phyloP scores from a whole-genome alignment of 2,113 vertebrate genomes.

The Neopipo cinnamomea region DNA sequence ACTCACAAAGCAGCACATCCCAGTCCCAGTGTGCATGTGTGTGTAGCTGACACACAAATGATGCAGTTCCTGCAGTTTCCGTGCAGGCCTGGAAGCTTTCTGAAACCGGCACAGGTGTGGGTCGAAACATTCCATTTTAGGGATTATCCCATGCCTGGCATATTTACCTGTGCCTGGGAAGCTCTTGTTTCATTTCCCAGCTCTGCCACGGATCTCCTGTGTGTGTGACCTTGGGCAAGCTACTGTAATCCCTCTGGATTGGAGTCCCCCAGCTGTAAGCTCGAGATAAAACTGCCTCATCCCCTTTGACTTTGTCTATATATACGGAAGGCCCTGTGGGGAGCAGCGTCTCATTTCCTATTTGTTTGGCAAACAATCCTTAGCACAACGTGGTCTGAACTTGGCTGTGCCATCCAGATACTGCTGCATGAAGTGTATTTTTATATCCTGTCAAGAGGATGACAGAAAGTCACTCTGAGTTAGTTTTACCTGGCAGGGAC shows the following conservation, averaged over 20 bases:
- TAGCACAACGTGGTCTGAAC: background rate
- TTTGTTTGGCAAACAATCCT: background rate
- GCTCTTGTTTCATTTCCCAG: background rate
- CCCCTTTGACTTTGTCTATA: constrained; percentile 45
- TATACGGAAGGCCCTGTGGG: background rate
- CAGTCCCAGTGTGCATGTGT: too few relatives aligned
- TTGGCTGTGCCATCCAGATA: background rate
- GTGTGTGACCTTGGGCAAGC: constrained; percentile 17
- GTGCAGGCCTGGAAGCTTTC: background rate
- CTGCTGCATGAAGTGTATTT: background rate
- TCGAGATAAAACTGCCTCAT: constrained; percentile 32
- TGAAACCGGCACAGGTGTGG: background rate
- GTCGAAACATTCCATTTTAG: background rate
- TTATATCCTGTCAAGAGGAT: background rate
- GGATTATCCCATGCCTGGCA: background rate
- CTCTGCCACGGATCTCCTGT: background rate
- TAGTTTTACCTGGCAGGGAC: background rate
- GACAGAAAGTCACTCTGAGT: background rate
- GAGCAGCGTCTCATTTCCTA: background rate
- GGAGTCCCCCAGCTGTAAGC: constrained; percentile 9
- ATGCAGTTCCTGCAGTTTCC: background rate
- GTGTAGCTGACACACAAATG: background rate
- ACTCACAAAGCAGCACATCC: rapidly evolving
- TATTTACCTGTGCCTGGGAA: background rate
- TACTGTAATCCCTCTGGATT: background rate